Percentiles rank a stretch among this genome's conserved stretches.
Evolutionary conservation across 2,113 vertebrate genomes (phyloP).

Genomic region (Todiramphus saurophagus): DNA sequence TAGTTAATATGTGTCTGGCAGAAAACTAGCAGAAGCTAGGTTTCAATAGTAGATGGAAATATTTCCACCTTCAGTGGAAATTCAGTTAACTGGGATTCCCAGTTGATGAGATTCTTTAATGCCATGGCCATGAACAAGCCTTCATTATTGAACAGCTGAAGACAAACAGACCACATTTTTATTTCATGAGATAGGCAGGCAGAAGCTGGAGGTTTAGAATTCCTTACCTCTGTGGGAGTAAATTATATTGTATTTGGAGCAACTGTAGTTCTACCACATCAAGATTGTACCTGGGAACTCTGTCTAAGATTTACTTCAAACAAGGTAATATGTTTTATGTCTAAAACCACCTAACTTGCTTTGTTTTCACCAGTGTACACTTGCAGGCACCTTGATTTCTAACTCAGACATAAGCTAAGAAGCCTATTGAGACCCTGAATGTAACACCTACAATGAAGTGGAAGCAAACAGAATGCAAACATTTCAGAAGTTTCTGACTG

Average conservation of each 20-base stretch:
- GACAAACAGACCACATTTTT: neutral
- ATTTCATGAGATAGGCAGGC: neutral
- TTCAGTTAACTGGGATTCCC: neutral
- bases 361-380: neutral
- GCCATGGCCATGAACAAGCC: neutral
- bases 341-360: neutral
- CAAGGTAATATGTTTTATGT: neutral
- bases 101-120: neutral
- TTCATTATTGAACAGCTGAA: neutral
- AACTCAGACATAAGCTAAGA: neutral
- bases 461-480: neutral
- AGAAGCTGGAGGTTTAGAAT: neutral
- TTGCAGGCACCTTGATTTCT: neutral
- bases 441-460: neutral
- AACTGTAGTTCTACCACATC: neutral
- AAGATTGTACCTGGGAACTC: neutral
- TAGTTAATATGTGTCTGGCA: neutral
- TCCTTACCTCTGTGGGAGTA: neutral
- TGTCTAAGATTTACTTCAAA: neutral
- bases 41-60: neutral
- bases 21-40: neutral
- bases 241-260: neutral
- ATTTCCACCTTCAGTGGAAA: neutral
- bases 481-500: neutral
- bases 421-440: neutral